Evolutionary conservation across 2,797 vertebrate genomes (phyloP).

Genomic region (Rallus crepitans): DNA sequence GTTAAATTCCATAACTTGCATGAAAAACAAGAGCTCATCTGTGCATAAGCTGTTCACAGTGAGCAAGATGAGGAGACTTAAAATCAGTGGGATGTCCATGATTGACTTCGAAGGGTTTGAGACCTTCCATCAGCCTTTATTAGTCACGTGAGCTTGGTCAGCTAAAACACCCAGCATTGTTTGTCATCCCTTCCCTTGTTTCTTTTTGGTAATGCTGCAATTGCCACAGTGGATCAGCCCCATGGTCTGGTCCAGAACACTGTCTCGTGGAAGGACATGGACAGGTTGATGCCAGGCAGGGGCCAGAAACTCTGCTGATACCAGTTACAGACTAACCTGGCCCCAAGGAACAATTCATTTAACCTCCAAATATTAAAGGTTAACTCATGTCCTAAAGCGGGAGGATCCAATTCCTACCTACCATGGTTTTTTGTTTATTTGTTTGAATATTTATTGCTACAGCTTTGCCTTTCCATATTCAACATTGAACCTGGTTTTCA

Average conservation of each 20-base stretch:
- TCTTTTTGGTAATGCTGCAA: not conserved
- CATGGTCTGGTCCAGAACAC: not conserved
- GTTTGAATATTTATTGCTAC: slow-evolving; percentile 15
- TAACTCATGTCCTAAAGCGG: not conserved
- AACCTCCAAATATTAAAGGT: slow-evolving; percentile 27
- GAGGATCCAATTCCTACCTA: slow-evolving; percentile 7
- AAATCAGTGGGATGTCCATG: not conserved
- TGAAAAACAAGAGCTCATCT: not conserved
- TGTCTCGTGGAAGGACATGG: not conserved
- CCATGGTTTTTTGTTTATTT: not conserved
- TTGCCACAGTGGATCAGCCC: not conserved
- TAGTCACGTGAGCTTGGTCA: not conserved
- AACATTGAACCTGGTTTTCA: slow-evolving; percentile 5
- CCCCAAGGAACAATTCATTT: not conserved
- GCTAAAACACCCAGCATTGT: fast-evolving
- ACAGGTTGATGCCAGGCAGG: not conserved
- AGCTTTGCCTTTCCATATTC: slow-evolving; percentile 23
- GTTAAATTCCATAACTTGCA: not conserved
- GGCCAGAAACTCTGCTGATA: not conserved
- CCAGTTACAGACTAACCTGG: not conserved
- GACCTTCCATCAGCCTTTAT: slow-evolving; percentile 1
- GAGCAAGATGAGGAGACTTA: not conserved
- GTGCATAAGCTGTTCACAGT: not conserved
- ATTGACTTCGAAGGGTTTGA: not conserved
- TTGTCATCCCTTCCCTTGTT: not conserved